Base-by-base conservation (phyloP, 2,113 vertebrate species). In the Peromyscus maniculatus region DNA sequence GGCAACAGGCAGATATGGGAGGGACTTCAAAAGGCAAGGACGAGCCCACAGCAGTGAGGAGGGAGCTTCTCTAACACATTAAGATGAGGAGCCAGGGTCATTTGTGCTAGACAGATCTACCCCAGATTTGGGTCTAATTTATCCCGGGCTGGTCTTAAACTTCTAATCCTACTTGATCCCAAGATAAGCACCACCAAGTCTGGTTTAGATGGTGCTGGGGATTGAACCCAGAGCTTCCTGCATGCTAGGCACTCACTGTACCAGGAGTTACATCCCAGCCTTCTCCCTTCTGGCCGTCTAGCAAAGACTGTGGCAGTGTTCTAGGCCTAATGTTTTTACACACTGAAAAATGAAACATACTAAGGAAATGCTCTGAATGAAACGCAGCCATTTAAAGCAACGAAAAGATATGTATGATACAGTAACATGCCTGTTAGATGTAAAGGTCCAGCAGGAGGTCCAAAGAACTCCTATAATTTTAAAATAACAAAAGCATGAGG, bases 321-420 rank as follows among this genome's bases (percentile, higher is more conserved):
- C 49, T 69, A 55, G 87, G 36, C 66, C n/a, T 57, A 69, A 46
- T 59, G 22, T 52, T 84, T 84, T 94, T 55, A 84, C 17, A 55
- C 8, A 66, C 36, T 57, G 46, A 33, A 90, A 96, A 79, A 84
- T 49, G 71, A 84, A 96, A 84, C 22, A 80, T 24, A 75, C 59
- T 69, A 91, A 82, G 52, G 87, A 91, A 95, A 93, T 5, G 28
- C 21, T 84, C 26, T 46, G 43, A 69, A 4, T 75, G 36, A 95
- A 95, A 87, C 66, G 87, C 0, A 87, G 43, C 93, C 75, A 72
- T 16, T 87, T 62, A 75, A 94, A 96, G 72, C 82, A 82, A 28
- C 33, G 79, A 94, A 74, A 82, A 71, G 57, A 33, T 77, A 80
- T 24, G 28, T 74, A 77, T 3, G 49, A 71, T 36, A 72, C 0